Evolutionary conservation across 1,140 invertebrate genomes (phyloP).

Genomic region (Limonius californicus): DNA sequence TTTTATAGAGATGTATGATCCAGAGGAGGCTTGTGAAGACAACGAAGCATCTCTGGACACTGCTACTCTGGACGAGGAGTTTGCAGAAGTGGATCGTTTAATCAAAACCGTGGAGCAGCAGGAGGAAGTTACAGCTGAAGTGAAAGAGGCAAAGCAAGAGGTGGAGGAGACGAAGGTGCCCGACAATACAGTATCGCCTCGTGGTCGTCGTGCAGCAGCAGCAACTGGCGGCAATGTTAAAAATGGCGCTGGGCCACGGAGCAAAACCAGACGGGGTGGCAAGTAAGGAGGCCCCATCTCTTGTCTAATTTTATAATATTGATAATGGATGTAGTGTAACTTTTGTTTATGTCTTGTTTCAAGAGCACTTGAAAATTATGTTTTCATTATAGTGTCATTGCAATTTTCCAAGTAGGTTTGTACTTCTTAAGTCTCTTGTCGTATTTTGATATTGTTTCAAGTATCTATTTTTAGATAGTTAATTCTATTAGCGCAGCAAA

Average conservation of each 20-base stretch:
- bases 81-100: not conserved
- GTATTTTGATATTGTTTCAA: no score
- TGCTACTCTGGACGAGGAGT: constrained; percentile 16
- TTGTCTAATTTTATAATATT: no score
- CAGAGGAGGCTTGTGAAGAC: constrained; percentile 38
- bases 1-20: constrained; percentile 41
- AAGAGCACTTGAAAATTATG: no score
- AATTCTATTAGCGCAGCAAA: no score
- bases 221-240: constrained; percentile 20
- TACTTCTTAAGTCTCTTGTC: no score
- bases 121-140: constrained; percentile 20
- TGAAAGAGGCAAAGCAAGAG: constrained; percentile 20
- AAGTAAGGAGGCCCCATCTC: no score
- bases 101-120: constrained; percentile 7
- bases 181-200: constrained; percentile 6
- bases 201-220: not conserved
- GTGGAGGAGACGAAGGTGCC: constrained; percentile 18
- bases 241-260: constrained; percentile 34
- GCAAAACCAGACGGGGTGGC: constrained; percentile 24
- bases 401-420: no score
- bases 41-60: constrained; percentile 18
- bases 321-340: no score
- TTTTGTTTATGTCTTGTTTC: no score
- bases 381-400: no score
- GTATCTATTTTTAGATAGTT: no score